Percentiles rank a stretch among this genome's conserved stretches.
Evolutionary conservation across 2,113 vertebrate species (phyloP).

Genomic region (Chionomys nivalis): DNA sequence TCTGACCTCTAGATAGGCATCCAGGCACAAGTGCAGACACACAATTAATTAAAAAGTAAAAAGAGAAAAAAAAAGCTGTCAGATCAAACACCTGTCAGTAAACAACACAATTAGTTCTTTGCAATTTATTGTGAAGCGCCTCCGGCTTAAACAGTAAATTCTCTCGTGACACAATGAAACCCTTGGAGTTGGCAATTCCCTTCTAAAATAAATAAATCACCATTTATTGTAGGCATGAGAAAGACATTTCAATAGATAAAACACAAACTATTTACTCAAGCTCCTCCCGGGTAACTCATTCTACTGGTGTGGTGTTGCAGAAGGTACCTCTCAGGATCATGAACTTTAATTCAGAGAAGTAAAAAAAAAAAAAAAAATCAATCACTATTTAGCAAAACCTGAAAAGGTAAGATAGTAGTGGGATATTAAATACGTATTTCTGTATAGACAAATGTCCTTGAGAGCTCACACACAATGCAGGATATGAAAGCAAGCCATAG

Average conservation of each 20-base stretch:
- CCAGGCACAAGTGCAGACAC: neutral
- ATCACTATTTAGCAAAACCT: constrained; percentile 16
- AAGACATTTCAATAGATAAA: constrained; percentile 25
- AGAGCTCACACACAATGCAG: neutral
- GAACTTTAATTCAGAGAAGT: neutral
- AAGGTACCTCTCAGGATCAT: neutral
- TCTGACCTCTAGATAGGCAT: neutral
- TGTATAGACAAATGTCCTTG: neutral
- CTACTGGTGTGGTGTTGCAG: neutral
- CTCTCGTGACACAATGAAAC: neutral
- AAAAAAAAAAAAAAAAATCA: constrained; percentile 25
- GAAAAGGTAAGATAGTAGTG: neutral
- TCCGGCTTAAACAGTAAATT: neutral
- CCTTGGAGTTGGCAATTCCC: neutral
- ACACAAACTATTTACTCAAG: neutral
- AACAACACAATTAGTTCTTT: neutral
- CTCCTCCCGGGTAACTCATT: neutral
- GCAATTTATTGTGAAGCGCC: neutral
- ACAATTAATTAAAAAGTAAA: neutral
- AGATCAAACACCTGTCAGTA: neutral
- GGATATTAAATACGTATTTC: constrained; percentile 22
- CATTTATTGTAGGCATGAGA: neutral
- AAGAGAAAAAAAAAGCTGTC: neutral
- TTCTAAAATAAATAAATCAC: neutral
- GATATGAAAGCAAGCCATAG: constrained; percentile 32